These are phyloP conservation scores for Erethizon dorsatum DNA, from an alignment of 2,797 vertebrate species.

Conservation along the genomic window DNA sequence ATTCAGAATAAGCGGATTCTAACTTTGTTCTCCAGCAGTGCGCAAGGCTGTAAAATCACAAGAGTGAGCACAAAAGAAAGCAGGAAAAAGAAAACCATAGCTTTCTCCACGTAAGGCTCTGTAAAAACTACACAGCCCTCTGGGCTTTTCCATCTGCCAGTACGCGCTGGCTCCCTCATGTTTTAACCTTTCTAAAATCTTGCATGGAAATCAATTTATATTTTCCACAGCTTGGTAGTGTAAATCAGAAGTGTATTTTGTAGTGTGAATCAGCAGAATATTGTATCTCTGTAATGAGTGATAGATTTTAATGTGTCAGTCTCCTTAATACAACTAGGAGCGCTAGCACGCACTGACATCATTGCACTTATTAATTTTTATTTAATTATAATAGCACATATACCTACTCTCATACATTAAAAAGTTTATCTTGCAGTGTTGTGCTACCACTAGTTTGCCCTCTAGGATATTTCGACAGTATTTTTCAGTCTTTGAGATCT, in stretches of 20 bases:
- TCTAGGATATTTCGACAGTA: no score
- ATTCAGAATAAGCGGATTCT: rapidly evolving
- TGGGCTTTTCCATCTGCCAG: rapidly evolving
- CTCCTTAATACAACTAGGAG: rapidly evolving
- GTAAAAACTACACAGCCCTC: rapidly evolving
- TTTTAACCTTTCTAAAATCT: neutral
- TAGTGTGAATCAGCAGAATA: neutral
- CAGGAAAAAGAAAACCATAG: neutral
- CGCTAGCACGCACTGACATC: rapidly evolving
- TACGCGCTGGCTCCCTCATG: neutral
- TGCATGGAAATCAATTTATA: neutral
- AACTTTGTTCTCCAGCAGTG: rapidly evolving
- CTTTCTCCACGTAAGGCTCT: rapidly evolving
- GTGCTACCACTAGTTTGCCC: no score
- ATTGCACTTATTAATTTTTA: neutral
- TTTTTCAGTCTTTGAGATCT: neutral
- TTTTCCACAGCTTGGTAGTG: neutral
- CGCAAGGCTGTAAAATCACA: rapidly evolving
- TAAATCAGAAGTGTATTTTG: neutral
- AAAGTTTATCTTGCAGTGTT: rapidly evolving
- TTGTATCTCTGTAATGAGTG: neutral
- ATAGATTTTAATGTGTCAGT: no score
- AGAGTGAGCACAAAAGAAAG: no score
- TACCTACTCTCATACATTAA: neutral
- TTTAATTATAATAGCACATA: neutral